Evolutionary conservation across 2,797 vertebrate species (phyloP).

Genomic region (Hephaestus fuliginosus): DNA sequence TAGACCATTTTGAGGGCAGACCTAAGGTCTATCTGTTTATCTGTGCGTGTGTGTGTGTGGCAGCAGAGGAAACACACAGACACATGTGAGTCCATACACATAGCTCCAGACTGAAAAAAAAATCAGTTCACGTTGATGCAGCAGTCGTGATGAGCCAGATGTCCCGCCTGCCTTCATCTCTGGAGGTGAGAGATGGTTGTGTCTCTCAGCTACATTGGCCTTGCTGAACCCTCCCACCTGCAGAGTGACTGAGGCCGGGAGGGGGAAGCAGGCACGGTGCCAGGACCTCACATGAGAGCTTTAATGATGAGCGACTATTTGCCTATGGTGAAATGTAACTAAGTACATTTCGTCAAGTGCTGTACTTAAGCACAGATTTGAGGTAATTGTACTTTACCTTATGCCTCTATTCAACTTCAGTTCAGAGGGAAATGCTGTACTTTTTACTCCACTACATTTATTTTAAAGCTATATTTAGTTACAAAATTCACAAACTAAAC

Average conservation of each 20-base stretch:
- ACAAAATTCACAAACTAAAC: background rate
- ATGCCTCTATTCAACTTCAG: background rate
- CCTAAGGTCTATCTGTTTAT: background rate
- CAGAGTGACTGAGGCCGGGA: constrained; percentile 19
- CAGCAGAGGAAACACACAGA: constrained; percentile 2
- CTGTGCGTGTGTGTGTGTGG: background rate
- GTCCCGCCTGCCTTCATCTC: constrained; percentile 29
- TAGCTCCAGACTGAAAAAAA: constrained; percentile 19
- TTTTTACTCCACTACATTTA: constrained; percentile 1
- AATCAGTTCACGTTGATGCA: constrained; percentile 19
- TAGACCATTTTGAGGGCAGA: constrained; percentile 21
- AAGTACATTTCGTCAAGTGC: background rate
- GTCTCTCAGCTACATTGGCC: constrained; percentile 25
- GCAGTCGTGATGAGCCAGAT: constrained; percentile 36
- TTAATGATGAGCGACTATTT: background rate
- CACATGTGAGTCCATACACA: background rate
- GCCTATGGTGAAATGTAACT: background rate
- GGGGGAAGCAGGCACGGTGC: constrained; percentile 3
- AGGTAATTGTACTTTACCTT: constrained; percentile 4
- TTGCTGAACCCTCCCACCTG: constrained; percentile 38
- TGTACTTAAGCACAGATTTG: background rate
- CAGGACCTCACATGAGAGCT: constrained; percentile 4
- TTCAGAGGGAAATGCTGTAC: background rate
- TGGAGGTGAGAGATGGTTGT: constrained; percentile 48
- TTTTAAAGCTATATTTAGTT: background rate